phyloP scores from a whole-genome alignment of 2,113 vertebrate genomes.

The Lates calcarifer region DNA sequence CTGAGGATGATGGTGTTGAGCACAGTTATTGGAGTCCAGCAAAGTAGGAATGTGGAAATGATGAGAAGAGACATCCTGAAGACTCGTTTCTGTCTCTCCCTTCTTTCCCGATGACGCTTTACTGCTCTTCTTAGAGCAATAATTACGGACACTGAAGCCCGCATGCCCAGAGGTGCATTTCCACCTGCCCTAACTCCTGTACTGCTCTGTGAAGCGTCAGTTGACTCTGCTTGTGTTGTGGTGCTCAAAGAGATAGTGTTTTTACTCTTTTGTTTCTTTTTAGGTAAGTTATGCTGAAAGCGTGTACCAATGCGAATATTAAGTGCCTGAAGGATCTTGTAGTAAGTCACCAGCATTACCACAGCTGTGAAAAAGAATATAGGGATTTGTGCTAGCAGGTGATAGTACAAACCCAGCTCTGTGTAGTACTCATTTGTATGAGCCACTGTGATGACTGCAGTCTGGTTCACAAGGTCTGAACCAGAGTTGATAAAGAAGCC shows the following conservation, averaged over 20 bases:
- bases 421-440: conserved; percentile 90
- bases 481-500: conserved; percentile 90
- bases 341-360: conserved; percentile 97
- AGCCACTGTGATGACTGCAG: conserved; percentile 85
- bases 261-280: conserved; percentile 92
- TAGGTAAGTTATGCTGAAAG: conserved; percentile 89
- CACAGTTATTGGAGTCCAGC: conserved; percentile 97
- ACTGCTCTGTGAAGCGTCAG: conserved; percentile 88
- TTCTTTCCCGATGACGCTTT: conserved; percentile 92
- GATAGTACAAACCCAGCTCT: conserved; percentile 95
- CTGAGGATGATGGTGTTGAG: conserved; percentile 95
- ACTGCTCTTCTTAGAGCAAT: conserved; percentile 95
- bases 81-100: conserved; percentile 93
- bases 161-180: conserved; percentile 91
- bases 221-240: conserved; percentile 89
- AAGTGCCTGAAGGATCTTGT: conserved; percentile 96
- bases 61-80: conserved; percentile 96
- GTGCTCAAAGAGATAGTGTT: conserved; percentile 88
- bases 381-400: conserved; percentile 95
- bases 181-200: conserved; percentile 81
- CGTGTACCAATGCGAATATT: conserved; percentile 96
- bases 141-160: conserved; percentile 95
- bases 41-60: conserved; percentile 96
- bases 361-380: conserved; percentile 96
- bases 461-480: conserved; percentile 88